phyloP scores from a whole-genome alignment of 2,888 invertebrate species.

The Cephus spinipes region DNA sequence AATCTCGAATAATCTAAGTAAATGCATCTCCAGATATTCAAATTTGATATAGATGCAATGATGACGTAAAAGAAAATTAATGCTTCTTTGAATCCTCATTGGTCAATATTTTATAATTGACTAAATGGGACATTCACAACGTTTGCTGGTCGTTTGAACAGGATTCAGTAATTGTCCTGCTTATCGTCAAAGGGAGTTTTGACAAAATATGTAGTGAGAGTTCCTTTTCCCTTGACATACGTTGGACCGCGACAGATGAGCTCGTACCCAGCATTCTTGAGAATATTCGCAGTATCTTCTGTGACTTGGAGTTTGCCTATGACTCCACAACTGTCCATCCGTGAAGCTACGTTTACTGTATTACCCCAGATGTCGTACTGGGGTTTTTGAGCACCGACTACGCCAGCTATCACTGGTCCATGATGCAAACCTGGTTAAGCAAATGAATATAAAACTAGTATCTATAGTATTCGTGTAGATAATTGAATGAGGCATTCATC shows the following conservation, averaged over 20 bases:
- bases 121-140: not conserved
- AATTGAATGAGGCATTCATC: not conserved
- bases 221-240: slow-evolving; percentile 95
- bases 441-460: not conserved
- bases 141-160: not conserved
- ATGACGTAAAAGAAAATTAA: not conserved
- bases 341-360: slow-evolving; percentile 95
- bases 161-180: slow-evolving; percentile 36
- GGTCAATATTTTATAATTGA: not conserved
- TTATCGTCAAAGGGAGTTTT: slow-evolving; percentile 82
- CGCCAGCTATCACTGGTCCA: slow-evolving; percentile 95
- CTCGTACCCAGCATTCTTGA: slow-evolving; percentile 87
- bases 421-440: slow-evolving; percentile 79
- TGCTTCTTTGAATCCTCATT: not conserved
- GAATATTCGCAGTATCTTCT: slow-evolving; percentile 83
- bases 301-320: slow-evolving; percentile 90
- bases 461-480: not conserved
- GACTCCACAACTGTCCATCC: slow-evolving; percentile 97
- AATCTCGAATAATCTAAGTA: not conserved
- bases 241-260: slow-evolving; percentile 93
- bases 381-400: slow-evolving; percentile 97
- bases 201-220: slow-evolving; percentile 90
- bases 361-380: slow-evolving; percentile 99
- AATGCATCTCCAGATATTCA: not conserved
- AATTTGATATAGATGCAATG: not conserved